Conservation (phyloP, 1,140 invertebrate genomes). For the Drosophila quadrilineata region DNA sequence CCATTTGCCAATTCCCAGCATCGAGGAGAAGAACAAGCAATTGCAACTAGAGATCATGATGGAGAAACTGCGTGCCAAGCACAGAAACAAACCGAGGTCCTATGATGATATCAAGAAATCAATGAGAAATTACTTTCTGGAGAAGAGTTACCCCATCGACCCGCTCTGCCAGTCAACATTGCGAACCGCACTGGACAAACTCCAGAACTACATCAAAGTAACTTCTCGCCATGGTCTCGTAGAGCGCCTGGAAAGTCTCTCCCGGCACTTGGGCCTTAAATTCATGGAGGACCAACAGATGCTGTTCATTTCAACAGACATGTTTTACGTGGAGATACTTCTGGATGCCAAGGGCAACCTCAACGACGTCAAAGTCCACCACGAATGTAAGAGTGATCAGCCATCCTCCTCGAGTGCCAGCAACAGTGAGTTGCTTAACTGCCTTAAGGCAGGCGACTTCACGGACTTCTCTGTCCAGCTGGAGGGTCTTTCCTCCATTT, state of each 20-base stretch:
- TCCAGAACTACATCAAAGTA: conserved; percentile 97
- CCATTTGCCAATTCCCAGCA: conserved; percentile 24
- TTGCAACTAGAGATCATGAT: conserved; percentile 67
- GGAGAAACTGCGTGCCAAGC: conserved; percentile 62
- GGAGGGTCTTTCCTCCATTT: conserved; percentile 94
- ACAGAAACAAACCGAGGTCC: conserved; percentile 85
- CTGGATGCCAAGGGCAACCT: conserved; percentile 91
- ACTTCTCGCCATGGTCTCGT: conserved; percentile 94
- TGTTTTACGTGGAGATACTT: conserved; percentile 97
- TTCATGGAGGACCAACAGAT: conserved; percentile 75
- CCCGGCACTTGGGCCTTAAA: conserved; percentile 89
- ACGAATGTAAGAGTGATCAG: conserved; percentile 82
- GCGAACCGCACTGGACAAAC: conserved; percentile 94
- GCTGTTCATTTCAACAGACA: conserved; percentile 96
- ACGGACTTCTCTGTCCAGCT: conserved; percentile 95
- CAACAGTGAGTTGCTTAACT: conserved; percentile 84
- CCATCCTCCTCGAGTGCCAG: conserved; percentile 85
- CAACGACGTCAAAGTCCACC: conserved; percentile 91
- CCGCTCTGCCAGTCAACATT: conserved; percentile 91
- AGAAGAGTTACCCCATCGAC: conserved; percentile 92
- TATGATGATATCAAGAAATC: conserved; percentile 92
- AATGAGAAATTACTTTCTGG: conserved; percentile 90
- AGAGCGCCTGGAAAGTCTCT: conserved; percentile 94
- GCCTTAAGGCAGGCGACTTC: conserved; percentile 91
- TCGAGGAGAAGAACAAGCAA: conserved; percentile 61